A percentile compares a stretch with the other conserved stretches of the same genome.
phyloP scores from a whole-genome alignment of 2,888 invertebrate species.

The Ceratothoa steindachneri region DNA sequence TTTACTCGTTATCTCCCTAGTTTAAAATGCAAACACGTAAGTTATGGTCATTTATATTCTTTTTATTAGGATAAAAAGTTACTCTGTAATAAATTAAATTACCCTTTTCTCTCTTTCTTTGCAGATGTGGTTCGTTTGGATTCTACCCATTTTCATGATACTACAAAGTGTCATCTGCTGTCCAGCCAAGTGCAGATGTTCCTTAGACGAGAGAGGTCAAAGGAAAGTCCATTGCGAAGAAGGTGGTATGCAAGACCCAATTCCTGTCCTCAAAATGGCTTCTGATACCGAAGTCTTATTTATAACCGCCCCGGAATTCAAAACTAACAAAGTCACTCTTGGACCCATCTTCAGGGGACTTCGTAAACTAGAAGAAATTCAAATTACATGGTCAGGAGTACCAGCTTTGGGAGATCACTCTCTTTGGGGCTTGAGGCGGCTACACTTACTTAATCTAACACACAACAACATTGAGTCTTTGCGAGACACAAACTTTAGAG shows the following conservation, averaged over 20 bases:
- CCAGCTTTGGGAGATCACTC: conserved; percentile 73
- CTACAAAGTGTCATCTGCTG: conserved; percentile 54
- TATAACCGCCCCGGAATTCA: conserved; percentile 63
- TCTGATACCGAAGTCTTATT: conserved; percentile 58
- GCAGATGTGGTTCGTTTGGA: conserved; percentile 6
- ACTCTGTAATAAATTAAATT: neutral
- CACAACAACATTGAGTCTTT: conserved; percentile 67
- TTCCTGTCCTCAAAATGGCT: conserved; percentile 31
- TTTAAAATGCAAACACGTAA: too few species aligned
- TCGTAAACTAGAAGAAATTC: conserved; percentile 63
- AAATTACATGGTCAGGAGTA: conserved; percentile 64
- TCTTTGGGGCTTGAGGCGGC: conserved; percentile 69
- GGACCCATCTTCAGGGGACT: conserved; percentile 65
- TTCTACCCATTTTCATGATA: neutral
- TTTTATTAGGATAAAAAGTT: too few species aligned
- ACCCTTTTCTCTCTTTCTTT: neutral
- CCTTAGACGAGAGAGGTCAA: conserved; percentile 60
- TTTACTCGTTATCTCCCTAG: too few species aligned
- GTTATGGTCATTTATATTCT: too few species aligned
- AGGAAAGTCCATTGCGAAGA: conserved; percentile 59
- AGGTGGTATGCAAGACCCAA: conserved; percentile 61
- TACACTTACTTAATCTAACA: conserved; percentile 63
- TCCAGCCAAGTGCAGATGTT: conserved; percentile 64
- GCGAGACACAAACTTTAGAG: conserved; percentile 71
- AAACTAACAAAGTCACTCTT: conserved; percentile 60